phyloP scores from a whole-genome alignment of 2,888 invertebrate genomes.

The Neoitamus cyanurus region DNA sequence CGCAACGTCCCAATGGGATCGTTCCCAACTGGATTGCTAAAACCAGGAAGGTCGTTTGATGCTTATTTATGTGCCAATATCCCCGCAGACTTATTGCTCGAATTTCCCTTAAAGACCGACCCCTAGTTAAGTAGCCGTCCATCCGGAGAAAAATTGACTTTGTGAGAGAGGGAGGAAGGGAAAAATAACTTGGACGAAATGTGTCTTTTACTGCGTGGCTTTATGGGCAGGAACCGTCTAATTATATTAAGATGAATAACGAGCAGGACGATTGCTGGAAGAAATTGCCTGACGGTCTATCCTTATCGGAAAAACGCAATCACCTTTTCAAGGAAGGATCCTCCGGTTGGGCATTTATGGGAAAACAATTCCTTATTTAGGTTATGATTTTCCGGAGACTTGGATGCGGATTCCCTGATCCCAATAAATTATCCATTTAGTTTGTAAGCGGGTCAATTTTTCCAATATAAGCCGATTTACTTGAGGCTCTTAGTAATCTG shows the following conservation, averaged over 20 bases:
- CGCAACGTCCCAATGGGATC: background rate
- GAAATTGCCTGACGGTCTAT: background rate
- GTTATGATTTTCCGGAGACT: background rate
- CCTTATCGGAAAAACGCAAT: background rate
- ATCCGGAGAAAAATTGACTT: background rate
- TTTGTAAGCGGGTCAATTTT: background rate
- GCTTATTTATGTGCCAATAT: background rate
- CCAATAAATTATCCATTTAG: slow-evolving; percentile 5
- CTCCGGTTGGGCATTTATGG: background rate
- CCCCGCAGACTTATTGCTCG: background rate
- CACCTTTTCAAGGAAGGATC: background rate
- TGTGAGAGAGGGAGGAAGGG: background rate
- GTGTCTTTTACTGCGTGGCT: background rate
- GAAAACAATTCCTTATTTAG: background rate
- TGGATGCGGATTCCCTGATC: background rate
- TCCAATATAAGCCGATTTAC: background rate
- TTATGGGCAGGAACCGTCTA: background rate
- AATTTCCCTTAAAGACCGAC: background rate
- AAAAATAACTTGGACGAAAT: background rate
- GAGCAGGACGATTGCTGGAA: background rate
- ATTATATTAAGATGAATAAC: slow-evolving; percentile 16
- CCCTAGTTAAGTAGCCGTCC: background rate
- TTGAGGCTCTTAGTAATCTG: background rate
- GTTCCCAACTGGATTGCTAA: background rate
- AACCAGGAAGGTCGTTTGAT: background rate